Evolutionary conservation across 37 sponge, comb jelly and placozoan species (phyloP), one percentile per base, ranked within the genome.

Genomic region (Ianthella basta): DNA sequence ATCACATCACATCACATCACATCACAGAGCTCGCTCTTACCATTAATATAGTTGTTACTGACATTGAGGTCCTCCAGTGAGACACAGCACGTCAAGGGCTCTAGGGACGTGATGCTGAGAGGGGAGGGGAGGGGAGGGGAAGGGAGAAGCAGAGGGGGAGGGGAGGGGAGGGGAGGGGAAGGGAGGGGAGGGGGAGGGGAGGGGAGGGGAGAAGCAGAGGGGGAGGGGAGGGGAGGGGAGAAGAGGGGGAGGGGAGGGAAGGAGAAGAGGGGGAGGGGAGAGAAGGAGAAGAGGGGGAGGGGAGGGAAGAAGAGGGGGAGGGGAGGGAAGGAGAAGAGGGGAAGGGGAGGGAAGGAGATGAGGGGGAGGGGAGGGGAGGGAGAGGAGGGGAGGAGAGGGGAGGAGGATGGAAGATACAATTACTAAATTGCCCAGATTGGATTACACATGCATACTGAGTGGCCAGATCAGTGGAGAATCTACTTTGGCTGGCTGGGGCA

Each of bases 31-130:
- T 13, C 57, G 4, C 67, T 72, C 74, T 33, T 53, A 91, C 91
- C 88, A 73, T 66, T 87, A 24, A 91, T 53, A 59, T 88, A 81
- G 56, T 91, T 91, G 79, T 84, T 80, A 20, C 60, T 39, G 64
- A 91, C 30, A 60, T 91, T 67, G 36, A 91, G 85, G 0, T 83
- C 60, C 54, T 70, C 19, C 68, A 91, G 60, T 82, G 82, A 82
- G 19, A 91, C 29, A 5, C 82, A 60, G 54, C 78, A 78, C 0
- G 68, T 50, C 69, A 91, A 82, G 19, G 88, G 81, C 8, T 73
- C 82, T 82, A 91, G 21, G 44, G 77, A 20, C 15, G 79, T 53
- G 4, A 91, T 80, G 60, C 90, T 90, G 63, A 6, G 54, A 66
- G 24, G 20, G 56, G 60, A 55, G 29, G 66, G 65, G 44, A 4